A percentile compares a stretch with the other conserved stretches of the same genome.
Evolutionary conservation across 2,797 vertebrate genomes (phyloP).

Genomic region (Ispidina lecontei): DNA sequence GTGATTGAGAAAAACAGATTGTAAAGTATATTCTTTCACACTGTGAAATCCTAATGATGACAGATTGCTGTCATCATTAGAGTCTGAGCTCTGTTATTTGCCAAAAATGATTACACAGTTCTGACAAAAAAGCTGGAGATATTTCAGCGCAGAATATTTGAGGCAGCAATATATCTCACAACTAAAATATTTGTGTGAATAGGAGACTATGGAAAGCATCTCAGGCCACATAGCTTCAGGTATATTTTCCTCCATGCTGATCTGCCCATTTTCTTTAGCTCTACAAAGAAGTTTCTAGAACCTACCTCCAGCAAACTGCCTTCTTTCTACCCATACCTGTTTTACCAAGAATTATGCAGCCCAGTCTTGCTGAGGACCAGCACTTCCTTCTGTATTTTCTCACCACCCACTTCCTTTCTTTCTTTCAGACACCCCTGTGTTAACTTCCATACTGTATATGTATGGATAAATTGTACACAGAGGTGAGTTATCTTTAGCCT

Average conservation of each 20-base stretch:
- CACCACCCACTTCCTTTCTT: slow-evolving; percentile 12
- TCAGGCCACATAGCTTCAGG: neutral
- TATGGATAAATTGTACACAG: neutral
- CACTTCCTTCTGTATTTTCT: slow-evolving; percentile 25
- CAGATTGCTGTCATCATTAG: slow-evolving; percentile 63
- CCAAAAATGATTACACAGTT: slow-evolving; percentile 47
- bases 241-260: rapidly evolving
- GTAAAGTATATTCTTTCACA: slow-evolving; percentile 32
- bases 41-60: slow-evolving; percentile 47
- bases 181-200: slow-evolving; percentile 37
- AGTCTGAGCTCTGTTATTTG: slow-evolving; percentile 43
- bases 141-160: slow-evolving; percentile 31
- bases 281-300: neutral
- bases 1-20: slow-evolving; percentile 13
- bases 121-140: slow-evolving; percentile 41
- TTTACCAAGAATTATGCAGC: neutral
- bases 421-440: neutral
- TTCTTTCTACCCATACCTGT: neutral
- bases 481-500: neutral
- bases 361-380: neutral
- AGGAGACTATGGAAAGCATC: slow-evolving; percentile 12
- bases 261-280: neutral
- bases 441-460: neutral
- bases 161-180: neutral
- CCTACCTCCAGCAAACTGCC: neutral